Conservation (phyloP, 2,113 vertebrate species). For the Epinephelus fuscoguttatus region DNA sequence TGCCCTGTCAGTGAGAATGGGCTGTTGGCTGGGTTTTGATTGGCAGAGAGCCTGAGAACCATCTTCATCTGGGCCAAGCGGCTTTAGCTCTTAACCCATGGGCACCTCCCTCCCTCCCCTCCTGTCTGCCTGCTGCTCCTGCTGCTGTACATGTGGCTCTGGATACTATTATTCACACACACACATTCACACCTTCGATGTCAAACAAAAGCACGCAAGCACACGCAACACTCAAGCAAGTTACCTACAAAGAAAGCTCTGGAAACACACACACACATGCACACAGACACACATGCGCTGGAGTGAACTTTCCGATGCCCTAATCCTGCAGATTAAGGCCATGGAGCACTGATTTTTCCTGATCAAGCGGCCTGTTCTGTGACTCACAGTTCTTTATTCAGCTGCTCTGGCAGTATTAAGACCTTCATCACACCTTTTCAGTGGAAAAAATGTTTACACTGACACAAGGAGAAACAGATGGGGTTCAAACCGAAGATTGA, state of each 20-base stretch:
- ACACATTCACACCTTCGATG: slow-evolving; percentile 36
- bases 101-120: slow-evolving; percentile 45
- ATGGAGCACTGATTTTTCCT: slow-evolving; percentile 58
- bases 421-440: slow-evolving; percentile 14
- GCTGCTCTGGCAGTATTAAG: neutral
- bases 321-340: slow-evolving; percentile 86
- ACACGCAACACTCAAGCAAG: neutral
- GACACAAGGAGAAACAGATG: neutral
- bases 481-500: too few species aligned
- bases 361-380: slow-evolving; percentile 41
- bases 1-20: slow-evolving; percentile 67
- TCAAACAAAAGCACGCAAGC: slow-evolving; percentile 3
- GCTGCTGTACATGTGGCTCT: slow-evolving; percentile 56
- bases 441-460: neutral
- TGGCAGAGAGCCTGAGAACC: slow-evolving; percentile 80
- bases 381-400: slow-evolving; percentile 23
- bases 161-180: slow-evolving; percentile 13
- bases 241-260: slow-evolving; percentile 12
- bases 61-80: slow-evolving; percentile 84
- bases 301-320: slow-evolving; percentile 45
- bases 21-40: slow-evolving; percentile 72
- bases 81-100: slow-evolving; percentile 84
- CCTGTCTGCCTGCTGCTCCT: slow-evolving; percentile 32
- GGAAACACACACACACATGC: neutral
- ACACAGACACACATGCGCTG: slow-evolving; percentile 28